Evolutionary conservation across 2,888 invertebrate genomes (phyloP).

Genomic region (Drosophila putrida): DNA sequence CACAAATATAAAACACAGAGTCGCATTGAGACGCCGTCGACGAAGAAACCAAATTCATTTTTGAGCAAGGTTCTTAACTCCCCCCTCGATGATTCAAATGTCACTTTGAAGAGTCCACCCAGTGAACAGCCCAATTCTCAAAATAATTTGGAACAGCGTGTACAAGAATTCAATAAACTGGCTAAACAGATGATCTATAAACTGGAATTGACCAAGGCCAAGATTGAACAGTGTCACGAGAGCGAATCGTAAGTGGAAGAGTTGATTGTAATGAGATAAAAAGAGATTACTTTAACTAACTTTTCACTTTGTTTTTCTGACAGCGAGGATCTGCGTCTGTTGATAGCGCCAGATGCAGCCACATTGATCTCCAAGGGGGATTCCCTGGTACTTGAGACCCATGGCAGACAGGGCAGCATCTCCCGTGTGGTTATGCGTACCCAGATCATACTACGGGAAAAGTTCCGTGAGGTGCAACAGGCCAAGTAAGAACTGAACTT

Average conservation of each 20-base stretch:
- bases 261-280: neutral
- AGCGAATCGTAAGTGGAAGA: slow-evolving; percentile 78
- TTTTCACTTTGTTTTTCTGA: neutral
- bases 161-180: slow-evolving; percentile 84
- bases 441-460: slow-evolving; percentile 84
- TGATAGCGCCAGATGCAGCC: slow-evolving; percentile 91
- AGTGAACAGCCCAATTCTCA: slow-evolving; percentile 38
- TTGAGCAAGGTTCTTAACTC: slow-evolving; percentile 77
- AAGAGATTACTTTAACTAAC: neutral
- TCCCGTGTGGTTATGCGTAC: slow-evolving; percentile 84
- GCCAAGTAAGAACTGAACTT: slow-evolving; percentile 74
- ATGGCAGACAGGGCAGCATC: slow-evolving; percentile 85
- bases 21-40: slow-evolving; percentile 84
- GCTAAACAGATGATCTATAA: slow-evolving; percentile 85
- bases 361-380: slow-evolving; percentile 92
- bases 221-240: slow-evolving; percentile 82
- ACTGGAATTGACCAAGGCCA: slow-evolving; percentile 82
- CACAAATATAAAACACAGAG: slow-evolving; percentile 77
- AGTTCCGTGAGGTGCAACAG: slow-evolving; percentile 85
- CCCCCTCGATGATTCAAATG: slow-evolving; percentile 78
- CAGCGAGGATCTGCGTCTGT: slow-evolving; percentile 84
- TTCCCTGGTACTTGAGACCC: slow-evolving; percentile 90
- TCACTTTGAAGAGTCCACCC: slow-evolving; percentile 74
- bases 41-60: slow-evolving; percentile 82
- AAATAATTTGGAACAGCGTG: slow-evolving; percentile 82